phyloP scores from a whole-genome alignment of 2,797 vertebrate species.

The Galago senegalensis region DNA sequence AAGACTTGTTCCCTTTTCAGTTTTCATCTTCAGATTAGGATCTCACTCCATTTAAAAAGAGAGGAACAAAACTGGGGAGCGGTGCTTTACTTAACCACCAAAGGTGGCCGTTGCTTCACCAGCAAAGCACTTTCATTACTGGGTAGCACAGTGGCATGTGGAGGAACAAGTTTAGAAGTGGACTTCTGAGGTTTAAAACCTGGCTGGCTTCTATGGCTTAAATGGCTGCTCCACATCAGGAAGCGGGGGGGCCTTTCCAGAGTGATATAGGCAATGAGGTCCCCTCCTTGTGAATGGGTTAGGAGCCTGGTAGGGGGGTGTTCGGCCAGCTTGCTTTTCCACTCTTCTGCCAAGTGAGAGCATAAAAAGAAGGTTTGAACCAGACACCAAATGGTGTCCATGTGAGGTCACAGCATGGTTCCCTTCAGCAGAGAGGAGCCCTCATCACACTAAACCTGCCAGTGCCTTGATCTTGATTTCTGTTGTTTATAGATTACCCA shows the following conservation, averaged over 20 bases:
- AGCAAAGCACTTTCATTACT: background rate
- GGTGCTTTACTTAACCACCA: background rate
- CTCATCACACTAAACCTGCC: too few relatives aligned
- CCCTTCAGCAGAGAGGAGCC: too few relatives aligned
- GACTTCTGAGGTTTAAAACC: background rate
- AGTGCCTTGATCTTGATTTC: too few relatives aligned
- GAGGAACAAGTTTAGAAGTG: background rate
- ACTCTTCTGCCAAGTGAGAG: background rate
- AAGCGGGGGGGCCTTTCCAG: background rate
- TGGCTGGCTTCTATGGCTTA: background rate
- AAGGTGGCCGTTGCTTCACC: background rate
- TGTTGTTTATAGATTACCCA: too few relatives aligned
- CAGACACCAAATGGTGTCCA: background rate
- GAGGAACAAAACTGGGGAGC: background rate
- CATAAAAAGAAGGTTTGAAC: background rate
- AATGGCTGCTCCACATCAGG: background rate
- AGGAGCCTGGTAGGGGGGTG: background rate
- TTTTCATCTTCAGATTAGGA: slow-evolving; percentile 1
- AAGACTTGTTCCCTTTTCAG: background rate
- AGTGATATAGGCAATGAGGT: too few relatives aligned
- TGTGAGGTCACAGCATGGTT: too few relatives aligned
- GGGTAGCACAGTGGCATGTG: too few relatives aligned
- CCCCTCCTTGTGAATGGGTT: background rate
- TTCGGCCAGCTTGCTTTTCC: background rate
- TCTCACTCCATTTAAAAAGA: background rate